Conservation (phyloP, 2,888 invertebrate species). For the Abrostola triplasia region DNA sequence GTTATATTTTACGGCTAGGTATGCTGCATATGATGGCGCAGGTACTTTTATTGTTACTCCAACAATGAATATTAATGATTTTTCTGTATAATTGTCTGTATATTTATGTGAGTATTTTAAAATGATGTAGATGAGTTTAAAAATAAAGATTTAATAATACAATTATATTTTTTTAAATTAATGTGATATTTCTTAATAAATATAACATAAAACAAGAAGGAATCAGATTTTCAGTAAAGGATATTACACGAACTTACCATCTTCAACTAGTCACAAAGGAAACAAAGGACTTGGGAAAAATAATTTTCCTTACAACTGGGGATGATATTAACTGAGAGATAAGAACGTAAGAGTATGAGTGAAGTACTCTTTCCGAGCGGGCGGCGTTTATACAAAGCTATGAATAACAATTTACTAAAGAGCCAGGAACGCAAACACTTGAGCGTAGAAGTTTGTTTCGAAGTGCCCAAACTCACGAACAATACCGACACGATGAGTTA, state of each 20-base stretch:
- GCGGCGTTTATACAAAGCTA: constrained; percentile 85
- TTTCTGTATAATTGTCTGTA: neutral
- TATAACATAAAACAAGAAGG: constrained; percentile 16
- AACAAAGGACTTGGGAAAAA: constrained; percentile 67
- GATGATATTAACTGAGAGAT: constrained; percentile 81
- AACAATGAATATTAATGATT: constrained; percentile 17
- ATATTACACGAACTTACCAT: constrained; percentile 53
- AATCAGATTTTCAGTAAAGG: constrained; percentile 39
- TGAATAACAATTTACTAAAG: constrained; percentile 88
- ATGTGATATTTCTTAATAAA: too few relatives aligned
- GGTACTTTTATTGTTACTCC: constrained; percentile 20
- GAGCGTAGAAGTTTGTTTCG: constrained; percentile 84
- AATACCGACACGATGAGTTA: constrained; percentile 79
- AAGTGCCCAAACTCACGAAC: constrained; percentile 85
- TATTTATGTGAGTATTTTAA: neutral
- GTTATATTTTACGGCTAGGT: constrained; percentile 20
- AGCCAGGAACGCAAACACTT: constrained; percentile 85
- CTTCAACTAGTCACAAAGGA: constrained; percentile 69
- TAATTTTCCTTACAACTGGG: constrained; percentile 76
- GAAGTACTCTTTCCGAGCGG: constrained; percentile 82
- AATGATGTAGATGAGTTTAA: neutral
- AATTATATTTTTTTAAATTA: too few relatives aligned
- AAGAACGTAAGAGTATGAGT: constrained; percentile 75
- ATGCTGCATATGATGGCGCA: constrained; percentile 7
- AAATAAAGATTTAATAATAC: too few relatives aligned